Evolutionary conservation across 2,113 vertebrate species (phyloP), one percentile per base, ranked within the genome.

Genomic region (Zonotrichia leucophrys): DNA sequence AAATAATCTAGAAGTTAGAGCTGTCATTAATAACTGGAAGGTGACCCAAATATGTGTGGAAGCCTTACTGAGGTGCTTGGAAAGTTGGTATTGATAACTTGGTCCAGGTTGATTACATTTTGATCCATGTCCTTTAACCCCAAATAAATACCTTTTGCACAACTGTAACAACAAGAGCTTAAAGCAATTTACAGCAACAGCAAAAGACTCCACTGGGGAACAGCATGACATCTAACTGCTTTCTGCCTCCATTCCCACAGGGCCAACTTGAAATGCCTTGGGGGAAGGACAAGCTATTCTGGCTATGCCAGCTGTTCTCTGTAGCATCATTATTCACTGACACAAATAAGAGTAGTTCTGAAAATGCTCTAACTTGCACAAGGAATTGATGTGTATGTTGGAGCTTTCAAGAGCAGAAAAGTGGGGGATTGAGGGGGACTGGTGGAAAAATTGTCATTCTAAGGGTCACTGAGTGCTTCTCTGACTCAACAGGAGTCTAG

Each of bases 221-320:
- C 67, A 92, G 68, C 63, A 83, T 83, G 63, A 77, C 68, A 83
- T 83, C 79, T 70, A 56, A 90, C 83, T 11, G 11, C 80, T 92
- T 75, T 95, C 60, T 92, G 76, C 66, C 35, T 91, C 62, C 25
- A 27, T 95, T 94, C 94, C 87, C 94, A 89, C 28, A 60, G 76
- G 87, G 73, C 33, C 64, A 70, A 41, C 64, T 90, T 78, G 68
- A 88, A 94, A 88, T 56, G 50, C 79, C 47, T 46, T 88, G 68
- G 21, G 87, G 88, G 63, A 91, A 93, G 64, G 75, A 92, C 55
- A 80, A 84, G 68, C 76, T 83, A 59, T 92, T 94, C 79, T 16
- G 22, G 56, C 68, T 90, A 49, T 52, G 76, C 53, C 59, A 94
- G 87, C 88, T 94, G 72, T 83, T 94, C 56, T 95, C 73, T 0